A percentile compares a stretch with the other conserved stretches of the same genome.
These are phyloP conservation scores for Mico argentatus DNA, from an alignment of 2,797 vertebrate species.

Conservation along the genomic window DNA sequence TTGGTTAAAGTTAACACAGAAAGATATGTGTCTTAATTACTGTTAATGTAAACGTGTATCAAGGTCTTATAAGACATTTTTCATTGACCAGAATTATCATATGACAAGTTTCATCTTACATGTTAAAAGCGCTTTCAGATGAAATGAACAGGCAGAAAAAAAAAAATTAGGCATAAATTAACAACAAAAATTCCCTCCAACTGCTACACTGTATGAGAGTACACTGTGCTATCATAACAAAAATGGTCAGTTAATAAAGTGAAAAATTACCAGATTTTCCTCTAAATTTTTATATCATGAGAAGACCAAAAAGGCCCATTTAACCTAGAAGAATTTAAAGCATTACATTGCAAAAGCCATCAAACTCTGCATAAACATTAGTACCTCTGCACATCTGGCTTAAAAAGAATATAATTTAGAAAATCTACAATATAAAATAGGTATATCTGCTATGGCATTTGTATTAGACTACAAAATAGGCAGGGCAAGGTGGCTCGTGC, in stretches of 20 bases:
- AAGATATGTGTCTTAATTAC: constrained; percentile 38
- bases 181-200: constrained; percentile 20
- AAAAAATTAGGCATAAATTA: neutral
- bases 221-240: constrained; percentile 76
- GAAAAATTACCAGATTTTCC: neutral
- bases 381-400: neutral
- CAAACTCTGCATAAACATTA: neutral
- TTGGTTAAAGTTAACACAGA: neutral
- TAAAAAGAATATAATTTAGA: constrained; percentile 1
- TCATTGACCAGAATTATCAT: neutral
- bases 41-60: neutral
- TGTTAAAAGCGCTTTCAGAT: constrained; percentile 35
- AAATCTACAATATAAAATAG: neutral
- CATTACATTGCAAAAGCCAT: neutral
- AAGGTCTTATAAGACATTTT: neutral
- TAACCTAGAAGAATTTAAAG: neutral
- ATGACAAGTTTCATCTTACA: neutral
- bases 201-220: constrained; percentile 29
- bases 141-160: neutral
- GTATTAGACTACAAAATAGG: neutral
- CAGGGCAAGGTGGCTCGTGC: neutral
- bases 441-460: neutral
- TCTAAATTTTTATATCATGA: neutral
- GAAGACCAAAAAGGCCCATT: neutral
- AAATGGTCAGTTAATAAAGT: constrained; percentile 22